phyloP scores from a whole-genome alignment of 2,113 vertebrate species.

The Melospiza melodia region DNA sequence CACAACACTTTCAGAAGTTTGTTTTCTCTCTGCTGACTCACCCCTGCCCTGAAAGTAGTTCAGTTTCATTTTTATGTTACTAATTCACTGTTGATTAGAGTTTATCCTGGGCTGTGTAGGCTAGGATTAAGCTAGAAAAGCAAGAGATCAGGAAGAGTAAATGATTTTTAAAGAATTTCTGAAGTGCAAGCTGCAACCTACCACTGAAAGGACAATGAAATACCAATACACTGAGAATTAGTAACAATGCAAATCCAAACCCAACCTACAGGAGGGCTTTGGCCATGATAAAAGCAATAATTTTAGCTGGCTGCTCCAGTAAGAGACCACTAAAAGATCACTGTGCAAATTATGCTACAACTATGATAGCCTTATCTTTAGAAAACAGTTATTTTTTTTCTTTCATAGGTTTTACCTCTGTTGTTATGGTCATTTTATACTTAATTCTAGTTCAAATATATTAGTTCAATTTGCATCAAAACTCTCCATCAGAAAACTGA shows the following conservation, averaged over 20 bases:
- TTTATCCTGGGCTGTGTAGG: not conserved
- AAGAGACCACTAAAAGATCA: not conserved
- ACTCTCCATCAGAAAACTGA: not conserved
- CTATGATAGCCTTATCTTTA: not conserved
- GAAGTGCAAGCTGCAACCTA: not conserved
- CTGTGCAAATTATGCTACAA: not conserved
- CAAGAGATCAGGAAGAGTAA: not conserved
- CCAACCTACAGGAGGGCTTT: not conserved
- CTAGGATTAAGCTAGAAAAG: not conserved
- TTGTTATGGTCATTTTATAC: not conserved
- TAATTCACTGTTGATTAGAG: not conserved
- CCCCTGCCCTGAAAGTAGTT: not conserved
- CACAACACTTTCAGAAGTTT: not conserved
- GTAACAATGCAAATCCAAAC: not conserved
- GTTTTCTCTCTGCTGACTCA: slow-evolving; percentile 29
- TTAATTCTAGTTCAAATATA: not conserved
- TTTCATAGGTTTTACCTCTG: not conserved
- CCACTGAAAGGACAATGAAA: not conserved
- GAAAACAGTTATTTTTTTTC: not conserved
- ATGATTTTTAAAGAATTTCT: not conserved
- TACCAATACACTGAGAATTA: not conserved
- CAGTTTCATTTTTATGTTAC: not conserved
- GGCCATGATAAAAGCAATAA: not conserved
- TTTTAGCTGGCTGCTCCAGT: not conserved
- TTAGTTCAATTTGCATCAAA: not conserved